Percentiles rank a stretch among this genome's conserved stretches.
Evolutionary conservation across 53 echinoderm and acorn worm genomes (phyloP).

Genomic region (Crossaster papposus): DNA sequence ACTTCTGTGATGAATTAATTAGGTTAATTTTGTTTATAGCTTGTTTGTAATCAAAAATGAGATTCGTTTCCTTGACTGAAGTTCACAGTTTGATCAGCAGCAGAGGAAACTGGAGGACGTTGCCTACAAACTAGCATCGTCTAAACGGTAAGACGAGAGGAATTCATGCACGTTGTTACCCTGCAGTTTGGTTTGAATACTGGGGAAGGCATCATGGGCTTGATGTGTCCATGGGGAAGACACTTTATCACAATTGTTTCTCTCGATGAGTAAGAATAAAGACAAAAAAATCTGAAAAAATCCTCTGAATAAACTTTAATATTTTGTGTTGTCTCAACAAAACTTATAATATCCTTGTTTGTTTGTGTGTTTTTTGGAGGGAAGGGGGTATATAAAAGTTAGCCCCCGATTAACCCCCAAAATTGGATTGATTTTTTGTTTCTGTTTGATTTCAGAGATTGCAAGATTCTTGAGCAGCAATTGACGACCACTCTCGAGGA

Average conservation of each 20-base stretch:
- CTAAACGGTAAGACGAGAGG: conserved; percentile 60
- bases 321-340: too few species aligned
- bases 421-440: too few species aligned
- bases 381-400: too few species aligned
- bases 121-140: conserved; percentile 60
- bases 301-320: too few species aligned
- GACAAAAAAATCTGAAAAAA: too few species aligned
- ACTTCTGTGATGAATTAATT: not conserved
- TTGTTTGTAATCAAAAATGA: not conserved
- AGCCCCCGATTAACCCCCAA: too few species aligned
- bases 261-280: not conserved
- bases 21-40: not conserved
- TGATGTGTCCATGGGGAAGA: too few species aligned
- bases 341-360: too few species aligned
- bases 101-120: conserved; percentile 72
- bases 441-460: conserved; percentile 57
- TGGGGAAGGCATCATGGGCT: too few species aligned
- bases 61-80: conserved; percentile 58
- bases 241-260: not conserved
- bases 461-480: conserved; percentile 73
- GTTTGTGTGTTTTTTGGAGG: too few species aligned
- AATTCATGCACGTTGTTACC: too few species aligned
- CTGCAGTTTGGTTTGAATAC: too few species aligned
- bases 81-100: conserved; percentile 72
- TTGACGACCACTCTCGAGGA: conserved; percentile 70